Conservation (phyloP, 2,797 vertebrate genomes). For the Bucorvus abyssinicus region DNA sequence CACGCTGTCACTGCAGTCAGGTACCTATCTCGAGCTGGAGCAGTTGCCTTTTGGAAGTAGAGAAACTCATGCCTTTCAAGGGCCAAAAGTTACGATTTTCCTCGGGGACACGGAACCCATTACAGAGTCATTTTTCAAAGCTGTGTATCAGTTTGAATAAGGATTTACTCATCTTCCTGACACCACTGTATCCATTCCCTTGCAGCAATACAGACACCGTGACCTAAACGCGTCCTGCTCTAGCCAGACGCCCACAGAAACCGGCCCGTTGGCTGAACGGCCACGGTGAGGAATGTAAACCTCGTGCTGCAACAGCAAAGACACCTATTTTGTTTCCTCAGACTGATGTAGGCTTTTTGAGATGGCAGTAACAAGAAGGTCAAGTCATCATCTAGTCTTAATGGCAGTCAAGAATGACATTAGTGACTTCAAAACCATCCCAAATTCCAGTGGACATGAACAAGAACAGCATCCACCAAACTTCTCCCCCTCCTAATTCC, state of each 20-base stretch:
- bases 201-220: not conserved
- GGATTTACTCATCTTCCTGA: not conserved
- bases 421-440: not conserved
- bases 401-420: not conserved
- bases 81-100: not conserved
- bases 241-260: not conserved
- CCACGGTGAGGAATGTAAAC: not conserved
- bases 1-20: not conserved
- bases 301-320: not conserved
- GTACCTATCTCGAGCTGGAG: not conserved
- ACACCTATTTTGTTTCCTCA: not conserved
- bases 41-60: not conserved
- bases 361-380: not conserved
- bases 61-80: not conserved
- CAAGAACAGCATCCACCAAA: not conserved
- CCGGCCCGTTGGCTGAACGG: not conserved
- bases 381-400: not conserved
- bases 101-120: not conserved
- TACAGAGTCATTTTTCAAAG: not conserved
- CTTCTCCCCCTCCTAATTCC: not conserved
- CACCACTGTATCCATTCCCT: not conserved
- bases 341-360: not conserved
- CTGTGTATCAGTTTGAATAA: not conserved
- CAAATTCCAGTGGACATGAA: not conserved
- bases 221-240: not conserved